Conservation (phyloP, 2,888 invertebrate species). For the Tyria jacobaeae region DNA sequence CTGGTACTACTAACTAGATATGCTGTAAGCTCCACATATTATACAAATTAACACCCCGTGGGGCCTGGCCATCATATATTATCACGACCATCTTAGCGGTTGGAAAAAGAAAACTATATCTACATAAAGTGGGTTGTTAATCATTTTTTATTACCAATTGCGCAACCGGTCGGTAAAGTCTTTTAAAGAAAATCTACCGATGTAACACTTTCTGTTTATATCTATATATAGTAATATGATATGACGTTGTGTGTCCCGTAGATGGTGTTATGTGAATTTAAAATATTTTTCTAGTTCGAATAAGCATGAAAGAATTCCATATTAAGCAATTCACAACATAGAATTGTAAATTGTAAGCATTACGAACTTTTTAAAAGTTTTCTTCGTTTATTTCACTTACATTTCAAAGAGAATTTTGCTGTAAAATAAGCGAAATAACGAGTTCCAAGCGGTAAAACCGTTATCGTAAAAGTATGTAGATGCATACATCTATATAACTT, state of each 20-base stretch:
- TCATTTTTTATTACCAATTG: constrained; percentile 43
- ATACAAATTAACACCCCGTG: constrained; percentile 29
- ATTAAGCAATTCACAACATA: constrained; percentile 1
- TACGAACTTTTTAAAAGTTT: constrained; percentile 12
- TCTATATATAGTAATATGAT: neutral
- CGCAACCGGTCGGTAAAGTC: constrained; percentile 26
- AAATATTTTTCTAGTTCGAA: neutral
- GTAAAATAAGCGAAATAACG: constrained; percentile 36
- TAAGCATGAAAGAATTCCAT: neutral
- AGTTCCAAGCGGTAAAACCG: constrained; percentile 13
- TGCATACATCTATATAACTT: constrained; percentile 30
- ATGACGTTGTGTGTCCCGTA: neutral
- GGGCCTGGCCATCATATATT: constrained; percentile 22
- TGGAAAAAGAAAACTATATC: constrained; percentile 44
- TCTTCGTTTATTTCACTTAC: constrained; percentile 10
- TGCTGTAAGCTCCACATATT: constrained; percentile 25
- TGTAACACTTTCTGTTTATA: constrained; percentile 9
- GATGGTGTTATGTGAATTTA: neutral
- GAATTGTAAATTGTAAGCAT: constrained; percentile 11
- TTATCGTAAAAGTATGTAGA: constrained; percentile 22
- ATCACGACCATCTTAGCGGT: constrained; percentile 36
- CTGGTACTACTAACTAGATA: constrained; percentile 13
- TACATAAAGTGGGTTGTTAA: constrained; percentile 45
- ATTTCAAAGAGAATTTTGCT: constrained; percentile 19
- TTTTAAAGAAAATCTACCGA: constrained; percentile 32